These are phyloP conservation scores for Acridotheres tristis DNA, from an alignment of 2,797 vertebrate genomes.

Conservation along the genomic window DNA sequence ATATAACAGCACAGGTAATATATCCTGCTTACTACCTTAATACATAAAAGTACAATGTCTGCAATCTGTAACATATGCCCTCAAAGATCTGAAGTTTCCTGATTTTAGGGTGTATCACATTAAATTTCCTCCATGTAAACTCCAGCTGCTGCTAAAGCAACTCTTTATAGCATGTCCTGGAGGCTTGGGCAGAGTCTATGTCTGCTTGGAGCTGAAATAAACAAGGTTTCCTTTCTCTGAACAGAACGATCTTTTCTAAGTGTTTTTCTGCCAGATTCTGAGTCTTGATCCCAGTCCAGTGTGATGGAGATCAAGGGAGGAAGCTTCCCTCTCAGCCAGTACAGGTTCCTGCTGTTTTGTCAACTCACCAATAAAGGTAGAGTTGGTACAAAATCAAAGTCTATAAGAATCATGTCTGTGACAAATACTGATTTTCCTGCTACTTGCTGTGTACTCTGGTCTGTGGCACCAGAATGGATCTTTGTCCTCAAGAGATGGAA, in stretches of 20 bases:
- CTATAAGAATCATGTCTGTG: not conserved
- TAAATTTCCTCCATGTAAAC: not conserved
- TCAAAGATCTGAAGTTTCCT: not conserved
- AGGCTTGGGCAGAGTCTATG: not conserved
- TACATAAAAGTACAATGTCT: not conserved
- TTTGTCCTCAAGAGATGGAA: not conserved
- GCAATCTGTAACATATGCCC: not conserved
- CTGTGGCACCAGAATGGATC: not conserved
- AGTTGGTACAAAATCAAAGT: not conserved
- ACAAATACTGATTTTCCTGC: not conserved
- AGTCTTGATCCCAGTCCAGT: not conserved
- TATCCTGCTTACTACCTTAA: not conserved
- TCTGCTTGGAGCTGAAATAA: not conserved
- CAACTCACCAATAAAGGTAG: not conserved
- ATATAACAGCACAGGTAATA: not conserved
- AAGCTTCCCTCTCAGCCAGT: not conserved
- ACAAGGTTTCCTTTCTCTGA: not conserved
- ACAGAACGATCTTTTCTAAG: not conserved
- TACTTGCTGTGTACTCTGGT: not conserved
- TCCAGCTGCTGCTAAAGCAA: not conserved
- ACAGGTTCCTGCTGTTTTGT: not conserved
- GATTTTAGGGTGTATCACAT: not conserved
- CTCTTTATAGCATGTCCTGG: not conserved
- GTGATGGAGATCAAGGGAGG: not conserved
- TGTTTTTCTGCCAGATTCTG: not conserved